Conservation (phyloP, 2,113 vertebrate species). For the Platysteira castanea region DNA sequence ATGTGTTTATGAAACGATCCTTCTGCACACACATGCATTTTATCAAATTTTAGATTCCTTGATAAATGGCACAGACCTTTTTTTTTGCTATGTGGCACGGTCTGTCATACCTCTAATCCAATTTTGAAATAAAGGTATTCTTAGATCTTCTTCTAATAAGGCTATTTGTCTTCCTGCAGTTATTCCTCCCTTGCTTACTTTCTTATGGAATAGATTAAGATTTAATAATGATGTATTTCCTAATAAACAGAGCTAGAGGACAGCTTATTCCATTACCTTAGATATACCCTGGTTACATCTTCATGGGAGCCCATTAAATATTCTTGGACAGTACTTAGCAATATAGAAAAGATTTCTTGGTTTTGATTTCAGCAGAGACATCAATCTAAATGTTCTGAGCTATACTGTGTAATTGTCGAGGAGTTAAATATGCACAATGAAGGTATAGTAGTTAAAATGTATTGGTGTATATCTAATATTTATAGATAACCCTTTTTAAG, state of each 20-base stretch:
- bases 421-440: constrained; percentile 38
- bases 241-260: not conserved
- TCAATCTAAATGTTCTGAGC: constrained; percentile 45
- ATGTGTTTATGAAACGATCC: constrained; percentile 33
- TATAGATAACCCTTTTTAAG: constrained; percentile 44
- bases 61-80: constrained; percentile 31
- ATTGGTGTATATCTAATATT: constrained; percentile 36
- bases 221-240: constrained; percentile 33
- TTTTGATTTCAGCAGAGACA: constrained; percentile 21
- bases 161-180: not conserved
- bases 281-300: not conserved
- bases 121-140: constrained; percentile 41
- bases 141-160: constrained; percentile 14
- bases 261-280: not conserved
- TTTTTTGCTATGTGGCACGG: not conserved
- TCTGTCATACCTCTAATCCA: constrained; percentile 22
- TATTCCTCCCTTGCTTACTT: not conserved
- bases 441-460: constrained; percentile 21
- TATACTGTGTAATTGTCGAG: constrained; percentile 54
- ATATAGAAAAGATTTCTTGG: not conserved
- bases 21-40: not conserved
- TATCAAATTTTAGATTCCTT: constrained; percentile 26
- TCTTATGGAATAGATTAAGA: not conserved
- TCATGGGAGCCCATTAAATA: not conserved
- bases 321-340: not conserved